A percentile compares a stretch with the other conserved stretches of the same genome.
phyloP scores from a whole-genome alignment of 2,797 vertebrate species.

The Knipowitschia caucasica region DNA sequence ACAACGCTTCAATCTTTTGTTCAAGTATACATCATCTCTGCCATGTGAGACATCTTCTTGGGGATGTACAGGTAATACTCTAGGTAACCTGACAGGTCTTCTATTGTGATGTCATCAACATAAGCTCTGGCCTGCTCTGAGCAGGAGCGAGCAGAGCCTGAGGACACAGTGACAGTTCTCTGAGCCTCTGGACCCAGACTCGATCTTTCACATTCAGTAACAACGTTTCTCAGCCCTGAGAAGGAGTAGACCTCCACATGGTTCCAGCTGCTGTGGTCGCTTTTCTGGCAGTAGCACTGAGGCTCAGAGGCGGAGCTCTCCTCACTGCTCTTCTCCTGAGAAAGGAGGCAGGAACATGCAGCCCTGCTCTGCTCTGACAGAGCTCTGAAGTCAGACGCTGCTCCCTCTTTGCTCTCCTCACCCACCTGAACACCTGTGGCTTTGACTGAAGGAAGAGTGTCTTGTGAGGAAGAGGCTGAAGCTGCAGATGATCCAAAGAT shows the following conservation, averaged over 20 bases:
- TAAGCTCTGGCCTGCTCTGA: conserved; percentile 92
- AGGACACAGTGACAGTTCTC: conserved; percentile 77
- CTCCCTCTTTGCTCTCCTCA: conserved; percentile 44
- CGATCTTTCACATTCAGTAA: conserved; percentile 80
- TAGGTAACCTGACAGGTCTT: conserved; percentile 97
- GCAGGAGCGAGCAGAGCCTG: conserved; percentile 90
- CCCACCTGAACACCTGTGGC: conserved; percentile 35
- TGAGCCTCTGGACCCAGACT: conserved; percentile 59
- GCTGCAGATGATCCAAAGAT: conserved; percentile 53
- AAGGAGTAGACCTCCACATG: conserved; percentile 93
- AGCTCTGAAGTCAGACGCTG: conserved; percentile 83
- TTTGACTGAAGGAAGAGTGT: conserved; percentile 25
- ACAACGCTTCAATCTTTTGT: conserved; percentile 11
- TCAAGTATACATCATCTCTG: conserved; percentile 99
- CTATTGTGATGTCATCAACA: conserved; percentile 96
- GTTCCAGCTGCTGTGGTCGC: conserved; percentile 76
- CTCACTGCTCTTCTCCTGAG: conserved; percentile 8
- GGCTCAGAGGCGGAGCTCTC: background rate
- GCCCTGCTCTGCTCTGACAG: conserved; percentile 76
- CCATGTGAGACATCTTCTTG: conserved; percentile 99
- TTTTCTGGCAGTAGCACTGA: conserved; percentile 51
- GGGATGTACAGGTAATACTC: conserved; percentile 96
- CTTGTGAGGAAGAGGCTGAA: conserved; percentile 37
- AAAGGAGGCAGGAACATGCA: conserved; percentile 29
- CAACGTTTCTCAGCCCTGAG: conserved; percentile 85